Evolutionary conservation across 2,888 invertebrate genomes (phyloP).

Genomic region (Metallyticus violacea): DNA sequence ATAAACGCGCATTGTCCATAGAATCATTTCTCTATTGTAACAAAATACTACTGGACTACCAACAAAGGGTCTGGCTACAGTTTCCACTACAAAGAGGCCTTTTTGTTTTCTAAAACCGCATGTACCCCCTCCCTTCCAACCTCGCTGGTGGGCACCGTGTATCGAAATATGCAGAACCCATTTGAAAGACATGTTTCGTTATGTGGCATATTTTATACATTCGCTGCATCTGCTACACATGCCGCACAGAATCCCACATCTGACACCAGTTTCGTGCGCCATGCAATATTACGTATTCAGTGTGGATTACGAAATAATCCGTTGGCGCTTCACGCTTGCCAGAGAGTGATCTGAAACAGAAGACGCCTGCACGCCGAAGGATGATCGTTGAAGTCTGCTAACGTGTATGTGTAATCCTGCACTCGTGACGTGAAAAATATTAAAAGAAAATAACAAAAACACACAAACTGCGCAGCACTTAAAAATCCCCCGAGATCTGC

Average conservation of each 20-base stretch:
- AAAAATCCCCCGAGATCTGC: not conserved
- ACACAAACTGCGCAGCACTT: not conserved
- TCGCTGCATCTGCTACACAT: not conserved
- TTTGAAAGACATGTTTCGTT: not conserved
- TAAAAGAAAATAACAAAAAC: not conserved
- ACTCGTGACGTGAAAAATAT: not conserved
- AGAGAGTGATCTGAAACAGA: not conserved
- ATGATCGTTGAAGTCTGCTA: not conserved
- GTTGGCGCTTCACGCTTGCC: not conserved
- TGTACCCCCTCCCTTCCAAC: not conserved
- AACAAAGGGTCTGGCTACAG: not conserved
- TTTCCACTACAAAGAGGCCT: too few relatives aligned
- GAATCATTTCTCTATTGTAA: not conserved
- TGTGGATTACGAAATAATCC: not conserved
- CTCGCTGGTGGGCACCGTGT: not conserved
- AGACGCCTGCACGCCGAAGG: not conserved
- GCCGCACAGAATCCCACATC: not conserved
- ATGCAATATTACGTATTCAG: not conserved
- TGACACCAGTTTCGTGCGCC: not conserved
- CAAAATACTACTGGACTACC: not conserved
- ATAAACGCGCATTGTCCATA: not conserved
- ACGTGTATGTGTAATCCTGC: not conserved
- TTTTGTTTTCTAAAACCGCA: not conserved
- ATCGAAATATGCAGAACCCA: not conserved
- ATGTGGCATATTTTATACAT: not conserved